Conservation (phyloP, 2,113 vertebrate species). For the Trogon melanurus region DNA sequence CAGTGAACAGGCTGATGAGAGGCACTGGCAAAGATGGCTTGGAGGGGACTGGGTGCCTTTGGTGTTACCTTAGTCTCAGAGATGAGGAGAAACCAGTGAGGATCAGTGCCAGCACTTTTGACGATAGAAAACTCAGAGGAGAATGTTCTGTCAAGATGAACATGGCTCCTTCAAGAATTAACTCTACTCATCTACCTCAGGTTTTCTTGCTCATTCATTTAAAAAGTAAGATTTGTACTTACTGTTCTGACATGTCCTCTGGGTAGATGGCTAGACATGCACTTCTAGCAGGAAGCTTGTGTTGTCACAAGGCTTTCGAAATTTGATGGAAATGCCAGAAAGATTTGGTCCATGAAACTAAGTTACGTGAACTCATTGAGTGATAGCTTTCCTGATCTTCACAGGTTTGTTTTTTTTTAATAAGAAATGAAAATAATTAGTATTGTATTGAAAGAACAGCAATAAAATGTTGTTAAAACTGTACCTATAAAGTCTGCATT, state of each 20-base stretch:
- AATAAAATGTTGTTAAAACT: neutral
- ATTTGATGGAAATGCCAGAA: constrained; percentile 37
- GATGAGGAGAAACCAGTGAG: constrained; percentile 25
- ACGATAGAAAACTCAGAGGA: constrained; percentile 45
- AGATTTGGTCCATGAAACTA: neutral
- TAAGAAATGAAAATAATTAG: neutral
- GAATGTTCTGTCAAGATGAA: constrained; percentile 76
- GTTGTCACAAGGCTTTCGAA: constrained; percentile 30
- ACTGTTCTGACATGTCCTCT: constrained; percentile 35
- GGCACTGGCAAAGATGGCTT: constrained; percentile 20
- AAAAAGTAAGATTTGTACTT: constrained; percentile 78
- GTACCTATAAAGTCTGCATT: neutral
- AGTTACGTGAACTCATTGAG: neutral
- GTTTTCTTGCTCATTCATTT: constrained; percentile 70
- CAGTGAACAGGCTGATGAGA: neutral
- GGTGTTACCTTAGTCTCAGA: neutral
- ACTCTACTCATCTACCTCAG: constrained; percentile 72
- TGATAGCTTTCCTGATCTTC: neutral
- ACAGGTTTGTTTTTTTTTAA: neutral
- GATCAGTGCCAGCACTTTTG: constrained; percentile 27
- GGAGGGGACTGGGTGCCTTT: neutral
- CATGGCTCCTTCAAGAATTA: constrained; percentile 79
- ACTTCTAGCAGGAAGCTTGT: constrained; percentile 9
- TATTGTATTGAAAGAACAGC: neutral
- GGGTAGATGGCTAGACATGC: neutral